A percentile compares a stretch with the other conserved stretches of the same genome.
Evolutionary conservation across 2,113 vertebrate genomes (phyloP).

Genomic region (Oophaga pumilio): DNA sequence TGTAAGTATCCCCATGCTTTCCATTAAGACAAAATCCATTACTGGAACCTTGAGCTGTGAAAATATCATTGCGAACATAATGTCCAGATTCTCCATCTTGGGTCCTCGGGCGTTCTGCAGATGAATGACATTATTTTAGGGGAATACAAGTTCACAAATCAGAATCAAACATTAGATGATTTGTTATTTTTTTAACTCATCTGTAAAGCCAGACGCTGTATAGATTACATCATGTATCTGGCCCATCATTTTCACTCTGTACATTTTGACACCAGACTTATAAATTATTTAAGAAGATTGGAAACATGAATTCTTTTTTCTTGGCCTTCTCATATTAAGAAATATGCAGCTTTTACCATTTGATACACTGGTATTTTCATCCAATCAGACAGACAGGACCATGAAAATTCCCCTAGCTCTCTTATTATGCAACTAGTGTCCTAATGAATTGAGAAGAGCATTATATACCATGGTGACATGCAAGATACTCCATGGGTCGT

Average conservation of each 20-base stretch:
- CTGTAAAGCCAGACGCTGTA: neutral
- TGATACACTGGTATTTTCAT: neutral
- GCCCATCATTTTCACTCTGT: neutral
- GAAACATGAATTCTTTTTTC: neutral
- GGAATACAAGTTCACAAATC: neutral
- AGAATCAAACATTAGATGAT: neutral
- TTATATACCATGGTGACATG: too few relatives aligned
- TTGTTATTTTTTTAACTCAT: slow-evolving; percentile 13
- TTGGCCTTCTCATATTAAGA: neutral
- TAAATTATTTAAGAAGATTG: neutral
- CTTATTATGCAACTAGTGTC: too few relatives aligned
- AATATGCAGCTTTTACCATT: neutral
- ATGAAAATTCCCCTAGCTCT: neutral
- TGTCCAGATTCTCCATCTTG: neutral
- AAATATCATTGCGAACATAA: neutral
- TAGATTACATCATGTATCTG: neutral
- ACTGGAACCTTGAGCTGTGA: neutral
- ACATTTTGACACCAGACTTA: neutral
- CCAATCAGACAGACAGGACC: neutral
- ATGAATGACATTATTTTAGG: neutral
- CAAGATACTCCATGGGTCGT: too few relatives aligned
- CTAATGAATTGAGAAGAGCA: too few relatives aligned
- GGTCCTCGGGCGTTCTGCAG: neutral
- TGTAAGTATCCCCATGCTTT: slow-evolving; percentile 17
- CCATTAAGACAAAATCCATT: slow-evolving; percentile 11